A percentile compares a stretch with the other conserved stretches of the same genome.
These are phyloP conservation scores for Ammodytes dubius DNA, from an alignment of 2,113 vertebrate species.

Conservation along the genomic window DNA sequence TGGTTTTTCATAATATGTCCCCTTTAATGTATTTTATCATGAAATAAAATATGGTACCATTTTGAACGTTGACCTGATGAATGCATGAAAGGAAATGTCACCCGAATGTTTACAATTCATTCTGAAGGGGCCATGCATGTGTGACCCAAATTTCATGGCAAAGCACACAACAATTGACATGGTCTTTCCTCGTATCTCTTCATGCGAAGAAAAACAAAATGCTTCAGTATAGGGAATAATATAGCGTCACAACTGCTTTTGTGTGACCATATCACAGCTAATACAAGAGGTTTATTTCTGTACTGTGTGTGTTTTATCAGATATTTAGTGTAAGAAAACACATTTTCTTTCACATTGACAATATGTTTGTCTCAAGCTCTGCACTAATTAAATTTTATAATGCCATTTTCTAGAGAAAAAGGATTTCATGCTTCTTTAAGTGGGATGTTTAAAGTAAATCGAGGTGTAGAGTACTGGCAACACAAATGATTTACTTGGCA, in stretches of 20 bases:
- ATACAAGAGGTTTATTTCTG: no score
- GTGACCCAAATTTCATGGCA: not conserved
- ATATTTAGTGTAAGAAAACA: no score
- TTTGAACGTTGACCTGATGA: not conserved
- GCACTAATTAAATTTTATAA: conserved; percentile 18
- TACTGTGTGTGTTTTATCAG: not conserved
- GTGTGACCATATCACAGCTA: no score
- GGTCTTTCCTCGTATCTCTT: not conserved
- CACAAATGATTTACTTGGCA: conserved; percentile 51
- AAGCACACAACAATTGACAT: not conserved
- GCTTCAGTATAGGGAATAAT: not conserved
- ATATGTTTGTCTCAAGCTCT: conserved; percentile 23
- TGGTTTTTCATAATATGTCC: not conserved
- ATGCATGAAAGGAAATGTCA: not conserved
- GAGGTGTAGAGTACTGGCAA: conserved; percentile 45
- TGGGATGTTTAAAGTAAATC: conserved; percentile 48
- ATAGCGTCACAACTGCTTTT: no score
- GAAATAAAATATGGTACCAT: not conserved
- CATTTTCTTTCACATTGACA: not conserved
- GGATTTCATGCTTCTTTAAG: conserved; percentile 16
- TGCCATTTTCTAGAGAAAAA: not conserved
- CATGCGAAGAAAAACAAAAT: not conserved
- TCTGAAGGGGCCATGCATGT: not conserved
- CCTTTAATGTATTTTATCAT: no score
- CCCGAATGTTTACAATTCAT: not conserved